Conservation (phyloP, 2,888 invertebrate species). For the Drymonia ruficornis region DNA sequence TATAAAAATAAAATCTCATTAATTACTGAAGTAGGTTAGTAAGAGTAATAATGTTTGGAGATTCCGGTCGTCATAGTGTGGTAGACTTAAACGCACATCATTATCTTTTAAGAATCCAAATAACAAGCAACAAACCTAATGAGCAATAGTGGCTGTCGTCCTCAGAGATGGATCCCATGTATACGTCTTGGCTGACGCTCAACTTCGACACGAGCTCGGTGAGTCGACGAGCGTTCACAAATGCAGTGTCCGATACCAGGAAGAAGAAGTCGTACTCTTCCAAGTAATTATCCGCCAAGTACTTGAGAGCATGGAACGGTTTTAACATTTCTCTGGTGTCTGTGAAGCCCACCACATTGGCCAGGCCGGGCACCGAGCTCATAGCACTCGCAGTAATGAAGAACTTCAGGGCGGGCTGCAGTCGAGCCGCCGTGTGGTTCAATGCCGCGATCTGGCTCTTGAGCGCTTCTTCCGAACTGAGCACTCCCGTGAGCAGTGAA, state of each 20-base stretch:
- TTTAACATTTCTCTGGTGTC: conserved; percentile 90
- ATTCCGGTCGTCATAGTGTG: no score
- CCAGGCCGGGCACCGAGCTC: conserved; percentile 63
- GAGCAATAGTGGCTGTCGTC: conserved; percentile 87
- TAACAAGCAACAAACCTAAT: conserved; percentile 83
- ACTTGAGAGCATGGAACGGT: conserved; percentile 95
- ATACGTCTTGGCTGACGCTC: conserved; percentile 93
- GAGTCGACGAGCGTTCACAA: conserved; percentile 92
- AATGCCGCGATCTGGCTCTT: conserved; percentile 92
- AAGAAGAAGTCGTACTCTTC: conserved; percentile 97
- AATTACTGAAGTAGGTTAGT: no score
- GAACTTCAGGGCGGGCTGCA: conserved; percentile 93
- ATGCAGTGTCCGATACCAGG: conserved; percentile 93
- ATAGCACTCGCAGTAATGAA: conserved; percentile 87
- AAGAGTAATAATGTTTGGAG: no score
- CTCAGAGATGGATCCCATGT: conserved; percentile 89
- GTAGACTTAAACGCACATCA: no score
- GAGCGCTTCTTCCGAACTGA: conserved; percentile 90
- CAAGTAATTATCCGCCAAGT: conserved; percentile 94
- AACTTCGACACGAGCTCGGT: conserved; percentile 89
- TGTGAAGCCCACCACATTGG: conserved; percentile 94
- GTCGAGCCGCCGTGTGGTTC: conserved; percentile 94
- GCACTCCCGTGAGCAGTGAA: conserved; percentile 91
- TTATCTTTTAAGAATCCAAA: no score
- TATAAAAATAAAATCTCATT: no score